Base-by-base conservation (phyloP, 2,888 invertebrate species). In the Eugnorisma glareosa region DNA sequence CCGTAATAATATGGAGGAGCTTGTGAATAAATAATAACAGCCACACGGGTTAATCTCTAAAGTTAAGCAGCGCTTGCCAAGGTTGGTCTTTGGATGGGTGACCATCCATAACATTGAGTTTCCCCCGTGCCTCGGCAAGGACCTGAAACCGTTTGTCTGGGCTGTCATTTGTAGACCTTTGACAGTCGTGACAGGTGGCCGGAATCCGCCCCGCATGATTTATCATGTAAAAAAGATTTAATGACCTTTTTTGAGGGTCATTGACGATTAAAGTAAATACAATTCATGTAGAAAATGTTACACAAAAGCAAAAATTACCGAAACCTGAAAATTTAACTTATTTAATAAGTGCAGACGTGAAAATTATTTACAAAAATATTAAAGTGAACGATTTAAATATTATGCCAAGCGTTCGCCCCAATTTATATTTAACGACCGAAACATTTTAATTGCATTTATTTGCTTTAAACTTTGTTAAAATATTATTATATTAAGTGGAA, bases 401-500 rank as follows among this genome's bases (percentile, higher is more conserved):
- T 73, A n/a, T n/a, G n/a, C 57, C 35, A 67, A 75, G 31, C 69
- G 28, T 28, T 45, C n/a, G 10, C 18, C 59, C 37, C 35, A 77
- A 51, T 40, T 61, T 48, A n/a, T 48, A 57, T 37, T 64, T 67
- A 68, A 57, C 67, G 77, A 54, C 73, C 68, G 67, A 85, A 81
- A 86, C 7, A 63, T 81, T 85, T 86, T 79, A 84, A 86, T 86
- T 81, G 63, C 79, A 48, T 79, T 77, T 75, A 77, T 70, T 77
- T 77, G 67, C 63, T 70, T 64, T n/a, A 18, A 18, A 72, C 63
- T 70, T 69, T 77, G 69, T 86, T 79, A 57, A 84, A 86, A 79
- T 74, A 48, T 83, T 74, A 77, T 24, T 21, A 79, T 24, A 37
- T 37, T 64, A 40, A 40, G 59, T 77, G 51, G 40, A 73, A 77